These are phyloP conservation scores for Centropus bengalensis DNA, from an alignment of 2,113 vertebrate genomes.

Conservation along the genomic window DNA sequence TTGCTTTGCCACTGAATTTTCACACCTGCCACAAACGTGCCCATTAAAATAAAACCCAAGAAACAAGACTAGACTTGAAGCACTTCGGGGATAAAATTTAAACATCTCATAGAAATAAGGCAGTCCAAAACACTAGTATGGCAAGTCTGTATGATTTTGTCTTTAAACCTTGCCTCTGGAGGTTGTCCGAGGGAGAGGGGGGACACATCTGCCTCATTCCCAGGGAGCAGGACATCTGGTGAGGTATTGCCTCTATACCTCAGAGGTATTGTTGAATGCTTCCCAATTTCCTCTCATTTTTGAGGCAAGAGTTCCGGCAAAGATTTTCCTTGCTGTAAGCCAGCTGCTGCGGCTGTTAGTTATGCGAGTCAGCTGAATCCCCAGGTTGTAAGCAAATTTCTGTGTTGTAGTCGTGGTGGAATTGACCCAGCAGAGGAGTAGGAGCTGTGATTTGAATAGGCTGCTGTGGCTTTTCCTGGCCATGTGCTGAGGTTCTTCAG, in stretches of 20 bases:
- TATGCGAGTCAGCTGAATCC: background rate
- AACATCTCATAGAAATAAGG: background rate
- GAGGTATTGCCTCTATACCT: background rate
- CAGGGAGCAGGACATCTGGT: background rate
- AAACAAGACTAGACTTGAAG: background rate
- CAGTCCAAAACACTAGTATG: background rate
- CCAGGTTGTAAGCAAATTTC: background rate
- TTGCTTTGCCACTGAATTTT: background rate
- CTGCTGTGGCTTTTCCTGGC: background rate
- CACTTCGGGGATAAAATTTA: background rate
- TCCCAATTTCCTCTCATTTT: background rate
- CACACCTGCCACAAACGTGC: background rate
- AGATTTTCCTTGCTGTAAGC: background rate
- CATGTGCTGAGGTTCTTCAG: background rate
- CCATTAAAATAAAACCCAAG: background rate
- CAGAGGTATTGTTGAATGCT: background rate
- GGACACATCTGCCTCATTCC: background rate
- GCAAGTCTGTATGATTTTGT: background rate
- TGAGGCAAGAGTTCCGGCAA: background rate
- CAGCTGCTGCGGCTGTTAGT: background rate
- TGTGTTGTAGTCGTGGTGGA: background rate
- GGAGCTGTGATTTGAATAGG: background rate
- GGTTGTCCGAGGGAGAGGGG: background rate
- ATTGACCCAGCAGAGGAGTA: background rate
- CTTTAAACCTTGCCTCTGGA: background rate